Conservation (phyloP, 2,113 vertebrate genomes). For the Podocnemis expansa region DNA sequence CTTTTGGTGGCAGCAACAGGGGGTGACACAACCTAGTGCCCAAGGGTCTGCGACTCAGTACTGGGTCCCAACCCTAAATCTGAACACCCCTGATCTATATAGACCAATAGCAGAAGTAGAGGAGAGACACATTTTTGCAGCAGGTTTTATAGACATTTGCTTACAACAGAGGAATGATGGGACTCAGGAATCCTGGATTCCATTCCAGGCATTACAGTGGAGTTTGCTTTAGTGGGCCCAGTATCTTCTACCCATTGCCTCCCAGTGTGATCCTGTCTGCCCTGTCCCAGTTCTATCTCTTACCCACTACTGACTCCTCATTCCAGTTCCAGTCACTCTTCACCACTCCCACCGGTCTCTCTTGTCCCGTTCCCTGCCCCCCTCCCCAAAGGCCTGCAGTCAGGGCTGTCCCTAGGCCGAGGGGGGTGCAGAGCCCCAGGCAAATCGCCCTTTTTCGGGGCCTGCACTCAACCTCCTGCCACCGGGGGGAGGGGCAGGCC, state of each 20-base stretch:
- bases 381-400: fast-evolving
- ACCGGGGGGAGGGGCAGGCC: too few relatives aligned
- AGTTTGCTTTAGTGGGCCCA: neutral
- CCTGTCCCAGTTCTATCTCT: neutral
- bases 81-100: too few relatives aligned
- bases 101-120: neutral
- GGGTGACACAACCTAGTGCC: too few relatives aligned
- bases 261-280: neutral
- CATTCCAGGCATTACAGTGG: neutral
- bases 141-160: neutral
- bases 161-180: neutral
- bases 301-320: neutral
- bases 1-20: too few relatives aligned
- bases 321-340: neutral
- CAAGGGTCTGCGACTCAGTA: too few relatives aligned
- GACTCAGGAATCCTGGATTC: neutral
- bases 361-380: neutral
- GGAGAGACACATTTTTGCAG: neutral
- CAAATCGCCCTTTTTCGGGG: too few relatives aligned
- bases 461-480: too few relatives aligned
- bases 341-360: too few relatives aligned
- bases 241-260: neutral
- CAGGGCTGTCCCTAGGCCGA: too few relatives aligned
- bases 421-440: too few relatives aligned
- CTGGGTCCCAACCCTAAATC: too few relatives aligned